phyloP scores from a whole-genome alignment of 64 coral and sea anemone species.

The Catalaphyllia jardinei region DNA sequence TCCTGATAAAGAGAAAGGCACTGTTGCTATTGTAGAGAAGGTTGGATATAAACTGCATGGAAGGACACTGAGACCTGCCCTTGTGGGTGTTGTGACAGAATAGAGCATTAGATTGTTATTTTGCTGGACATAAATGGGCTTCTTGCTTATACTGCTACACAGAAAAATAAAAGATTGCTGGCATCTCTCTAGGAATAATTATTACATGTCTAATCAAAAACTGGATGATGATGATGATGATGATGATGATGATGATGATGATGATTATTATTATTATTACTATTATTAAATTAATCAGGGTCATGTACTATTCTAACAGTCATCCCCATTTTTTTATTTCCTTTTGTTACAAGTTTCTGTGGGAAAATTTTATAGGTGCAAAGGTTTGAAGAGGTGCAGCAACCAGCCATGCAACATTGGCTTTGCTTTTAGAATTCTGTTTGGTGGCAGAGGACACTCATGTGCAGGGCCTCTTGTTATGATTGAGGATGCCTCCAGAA shows the following conservation, averaged over 20 bases:
- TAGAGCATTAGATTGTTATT: constrained; percentile 2
- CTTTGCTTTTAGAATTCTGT: too few relatives aligned
- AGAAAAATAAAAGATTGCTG: neutral
- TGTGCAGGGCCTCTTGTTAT: too few relatives aligned
- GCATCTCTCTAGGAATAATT: neutral
- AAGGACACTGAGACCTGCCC: constrained; percentile 90
- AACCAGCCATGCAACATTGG: too few relatives aligned
- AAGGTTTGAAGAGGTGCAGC: too few relatives aligned
- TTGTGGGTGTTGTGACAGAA: constrained; percentile 92
- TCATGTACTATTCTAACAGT: neutral
- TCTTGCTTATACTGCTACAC: neutral
- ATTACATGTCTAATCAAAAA: neutral
- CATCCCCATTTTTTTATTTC: too few relatives aligned
- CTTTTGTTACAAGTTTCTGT: too few relatives aligned
- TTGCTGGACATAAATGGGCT: neutral
- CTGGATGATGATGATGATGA: too few relatives aligned
- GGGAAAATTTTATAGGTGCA: too few relatives aligned
- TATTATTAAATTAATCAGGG: neutral
- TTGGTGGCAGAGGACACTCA: too few relatives aligned
- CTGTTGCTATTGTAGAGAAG: constrained; percentile 90
- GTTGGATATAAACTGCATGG: constrained; percentile 96
- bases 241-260: too few relatives aligned
- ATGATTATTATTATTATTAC: neutral
- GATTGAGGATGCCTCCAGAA: too few relatives aligned
- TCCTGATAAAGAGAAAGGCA: constrained; percentile 93